These are phyloP conservation scores for Sycon ciliatum DNA, from an alignment of 37 sponge, comb jelly and placozoan species.

Conservation along the genomic window DNA sequence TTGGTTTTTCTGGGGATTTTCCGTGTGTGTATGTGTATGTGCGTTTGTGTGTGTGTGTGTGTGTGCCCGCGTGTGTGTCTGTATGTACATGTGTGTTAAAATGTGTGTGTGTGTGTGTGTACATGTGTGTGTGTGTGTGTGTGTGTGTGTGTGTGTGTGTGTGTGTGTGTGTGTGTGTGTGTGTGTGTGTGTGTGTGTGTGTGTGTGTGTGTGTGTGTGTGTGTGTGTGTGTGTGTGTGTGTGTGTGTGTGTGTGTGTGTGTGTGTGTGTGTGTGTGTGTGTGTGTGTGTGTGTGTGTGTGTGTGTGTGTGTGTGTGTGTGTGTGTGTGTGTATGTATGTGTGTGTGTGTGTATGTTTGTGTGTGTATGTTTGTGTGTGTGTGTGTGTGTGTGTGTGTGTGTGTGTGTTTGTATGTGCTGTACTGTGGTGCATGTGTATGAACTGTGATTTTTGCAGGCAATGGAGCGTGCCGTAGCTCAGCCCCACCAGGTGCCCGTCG, in stretches of 20 bases:
- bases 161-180: constrained; percentile 27
- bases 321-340: constrained; percentile 9
- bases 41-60: too few species aligned
- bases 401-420: too few species aligned
- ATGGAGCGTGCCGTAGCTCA: constrained; percentile 18
- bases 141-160: constrained; percentile 29
- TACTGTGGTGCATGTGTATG: too few species aligned
- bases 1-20: background rate
- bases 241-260: background rate
- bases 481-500: constrained; percentile 16
- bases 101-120: constrained; percentile 25
- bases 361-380: too few species aligned
- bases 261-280: background rate
- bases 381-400: too few species aligned
- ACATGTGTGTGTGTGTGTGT: constrained; percentile 23
- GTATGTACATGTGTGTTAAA: background rate
- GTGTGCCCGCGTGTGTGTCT: background rate
- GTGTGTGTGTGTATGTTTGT: background rate
- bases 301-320: constrained; percentile 1
- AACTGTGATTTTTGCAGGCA: background rate
- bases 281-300: background rate
- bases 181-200: constrained; percentile 25
- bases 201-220: constrained; percentile 11
- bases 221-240: constrained; percentile 19
- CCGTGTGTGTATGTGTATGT: too few species aligned